Base-by-base conservation (phyloP, 1,140 invertebrate genomes). In the Hypothenemus hampei region DNA sequence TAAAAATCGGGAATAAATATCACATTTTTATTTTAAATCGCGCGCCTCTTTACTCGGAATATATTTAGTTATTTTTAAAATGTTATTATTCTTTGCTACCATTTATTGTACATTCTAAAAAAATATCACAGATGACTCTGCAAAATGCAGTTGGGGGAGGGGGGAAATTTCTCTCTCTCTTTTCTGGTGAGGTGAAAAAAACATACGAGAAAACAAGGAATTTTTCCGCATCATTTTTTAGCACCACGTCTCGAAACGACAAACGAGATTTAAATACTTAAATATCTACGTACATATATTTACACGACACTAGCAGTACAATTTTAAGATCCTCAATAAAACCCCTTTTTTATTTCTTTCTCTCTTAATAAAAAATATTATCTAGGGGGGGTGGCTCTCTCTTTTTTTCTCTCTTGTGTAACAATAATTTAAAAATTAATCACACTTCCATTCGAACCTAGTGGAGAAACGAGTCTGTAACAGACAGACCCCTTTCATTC, bases 61-160 rank as follows among this genome's bases (percentile, higher is more conserved):
- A n/a, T n/a, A n/a, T n/a, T n/a, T n/a, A 69, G 65, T 67, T 69
- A 66, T n/a, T n/a, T n/a, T n/a, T n/a, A n/a, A n/a, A n/a, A 67
- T 65, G 57, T 62, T 60, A 67, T 69, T 67, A 66, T 69, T 69
- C 64, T 65, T 67, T 66, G 61, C 62, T 63, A 67, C 61, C 64
- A 49, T 61, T 33, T 67, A n/a, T n/a, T n/a, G n/a, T 71, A 70
- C 62, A 66, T 59, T 63, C 61, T 67, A 69, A 64, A 66, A n/a
- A 63, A 68, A 67, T 69, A 70, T 70, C 69, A 70, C 69, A 70
- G 69, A 67, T 69, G 62, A 63, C 45, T 50, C 63, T 65, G 65
- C n/a, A n/a, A n/a, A n/a, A n/a, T n/a, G n/a, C n/a, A n/a, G n/a
- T n/a, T n/a, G n/a, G n/a, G n/a, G n/a, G n/a, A n/a, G n/a, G n/a